A percentile compares a stretch with the other conserved stretches of the same genome.
phyloP scores from a whole-genome alignment of 2,888 invertebrate genomes.

The Drosophila imparisetae region DNA sequence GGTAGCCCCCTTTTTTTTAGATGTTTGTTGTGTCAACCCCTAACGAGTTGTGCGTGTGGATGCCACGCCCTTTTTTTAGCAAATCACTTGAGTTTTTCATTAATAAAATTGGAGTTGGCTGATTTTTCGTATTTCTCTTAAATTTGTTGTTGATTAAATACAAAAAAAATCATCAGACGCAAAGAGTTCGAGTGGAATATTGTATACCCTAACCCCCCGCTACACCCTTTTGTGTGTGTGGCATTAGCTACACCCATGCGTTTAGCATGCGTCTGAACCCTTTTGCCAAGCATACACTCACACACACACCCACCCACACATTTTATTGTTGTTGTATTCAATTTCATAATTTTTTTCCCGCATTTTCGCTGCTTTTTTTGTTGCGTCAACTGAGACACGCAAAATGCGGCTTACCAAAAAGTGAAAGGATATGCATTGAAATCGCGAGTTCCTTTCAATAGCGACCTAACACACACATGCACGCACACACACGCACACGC shows the following conservation, averaged over 20 bases:
- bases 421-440: conserved; percentile 56
- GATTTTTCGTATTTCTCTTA: conserved; percentile 21
- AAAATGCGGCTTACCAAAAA: conserved; percentile 71
- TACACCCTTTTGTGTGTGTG: conserved; percentile 12
- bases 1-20: not conserved
- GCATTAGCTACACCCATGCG: conserved; percentile 56
- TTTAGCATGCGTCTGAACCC: conserved; percentile 45
- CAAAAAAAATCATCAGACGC: conserved; percentile 34
- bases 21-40: conserved; percentile 54
- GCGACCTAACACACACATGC: conserved; percentile 2
- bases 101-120: conserved; percentile 72
- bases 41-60: conserved; percentile 55
- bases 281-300: conserved; percentile 28
- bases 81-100: conserved; percentile 77
- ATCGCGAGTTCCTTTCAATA: conserved; percentile 66
- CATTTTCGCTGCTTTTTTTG: conserved; percentile 22
- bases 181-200: conserved; percentile 44
- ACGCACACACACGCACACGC: not conserved
- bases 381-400: conserved; percentile 69
- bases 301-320: not conserved
- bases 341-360: conserved; percentile 44
- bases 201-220: conserved; percentile 13
- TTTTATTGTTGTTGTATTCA: conserved; percentile 29
- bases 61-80: conserved; percentile 67
- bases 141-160: conserved; percentile 35